Conservation (phyloP, 1,140 invertebrate species). For the Cyphomyrmex costatus region DNA sequence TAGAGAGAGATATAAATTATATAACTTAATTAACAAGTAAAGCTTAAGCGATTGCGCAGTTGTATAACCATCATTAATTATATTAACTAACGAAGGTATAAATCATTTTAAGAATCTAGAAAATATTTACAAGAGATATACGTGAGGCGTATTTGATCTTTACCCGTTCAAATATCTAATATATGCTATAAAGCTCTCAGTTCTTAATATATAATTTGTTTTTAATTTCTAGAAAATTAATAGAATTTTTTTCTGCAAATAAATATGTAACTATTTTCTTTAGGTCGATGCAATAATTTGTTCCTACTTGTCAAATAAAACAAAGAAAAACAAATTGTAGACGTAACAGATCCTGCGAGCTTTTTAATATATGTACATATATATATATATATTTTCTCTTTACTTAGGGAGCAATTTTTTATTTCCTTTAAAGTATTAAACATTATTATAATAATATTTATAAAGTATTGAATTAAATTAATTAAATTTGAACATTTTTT, state of each 20-base stretch:
- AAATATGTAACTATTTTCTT: not conserved
- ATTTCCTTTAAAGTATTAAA: not conserved
- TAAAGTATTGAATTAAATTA: not conserved
- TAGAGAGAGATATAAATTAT: not conserved
- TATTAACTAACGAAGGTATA: not conserved
- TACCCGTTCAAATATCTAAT: not conserved
- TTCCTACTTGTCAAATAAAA: not conserved
- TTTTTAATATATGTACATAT: no score
- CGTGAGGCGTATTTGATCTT: not conserved
- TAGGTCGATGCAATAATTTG: not conserved
- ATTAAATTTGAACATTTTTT: not conserved
- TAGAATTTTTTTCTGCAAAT: not conserved
- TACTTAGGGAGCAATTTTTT: not conserved
- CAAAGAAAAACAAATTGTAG: not conserved
- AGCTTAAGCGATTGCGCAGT: not conserved
- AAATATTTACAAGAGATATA: not conserved
- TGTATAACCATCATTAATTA: not conserved
- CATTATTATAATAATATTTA: not conserved
- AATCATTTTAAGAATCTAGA: not conserved
- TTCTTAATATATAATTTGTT: not conserved
- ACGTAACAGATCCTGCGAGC: no score
- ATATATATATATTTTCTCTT: no score
- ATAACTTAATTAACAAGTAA: conserved; percentile 5
- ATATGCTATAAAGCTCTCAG: not conserved
- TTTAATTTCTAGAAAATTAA: not conserved